phyloP scores from a whole-genome alignment of 2,797 vertebrate species.

The Melanogrammus aeglefinus region DNA sequence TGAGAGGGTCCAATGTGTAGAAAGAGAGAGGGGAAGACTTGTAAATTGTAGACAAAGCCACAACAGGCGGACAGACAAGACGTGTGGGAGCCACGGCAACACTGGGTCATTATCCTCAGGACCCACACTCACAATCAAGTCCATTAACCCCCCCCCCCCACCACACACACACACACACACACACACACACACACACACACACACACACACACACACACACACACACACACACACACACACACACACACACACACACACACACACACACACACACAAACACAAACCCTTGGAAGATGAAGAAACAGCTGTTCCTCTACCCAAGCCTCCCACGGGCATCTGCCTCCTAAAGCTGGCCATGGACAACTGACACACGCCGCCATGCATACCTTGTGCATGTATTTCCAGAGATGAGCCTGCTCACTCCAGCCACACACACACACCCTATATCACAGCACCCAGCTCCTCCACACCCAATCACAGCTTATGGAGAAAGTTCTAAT shows the following conservation, averaged over 20 bases:
- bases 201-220: background rate
- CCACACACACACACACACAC: too few species aligned
- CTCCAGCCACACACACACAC: background rate
- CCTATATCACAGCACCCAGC: background rate
- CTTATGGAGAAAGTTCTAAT: too few species aligned
- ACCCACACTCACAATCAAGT: background rate
- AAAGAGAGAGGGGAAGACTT: constrained; percentile 1
- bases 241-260: too few species aligned
- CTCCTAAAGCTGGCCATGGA: background rate
- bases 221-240: too few species aligned
- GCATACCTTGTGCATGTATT: background rate
- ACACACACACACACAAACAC: too few species aligned
- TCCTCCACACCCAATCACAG: too few species aligned
- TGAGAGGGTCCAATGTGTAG: background rate
- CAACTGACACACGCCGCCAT: background rate
- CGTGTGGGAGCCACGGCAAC: background rate
- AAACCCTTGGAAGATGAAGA: background rate
- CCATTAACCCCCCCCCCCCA: too few species aligned
- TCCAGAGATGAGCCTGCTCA: background rate
- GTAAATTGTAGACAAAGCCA: too few species aligned
- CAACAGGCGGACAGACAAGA: too few species aligned
- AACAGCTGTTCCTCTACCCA: background rate
- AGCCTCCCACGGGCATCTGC: background rate
- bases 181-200: background rate
- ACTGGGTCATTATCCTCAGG: background rate